phyloP scores from a whole-genome alignment of 1,140 invertebrate species.

The Nomia melanderi region DNA sequence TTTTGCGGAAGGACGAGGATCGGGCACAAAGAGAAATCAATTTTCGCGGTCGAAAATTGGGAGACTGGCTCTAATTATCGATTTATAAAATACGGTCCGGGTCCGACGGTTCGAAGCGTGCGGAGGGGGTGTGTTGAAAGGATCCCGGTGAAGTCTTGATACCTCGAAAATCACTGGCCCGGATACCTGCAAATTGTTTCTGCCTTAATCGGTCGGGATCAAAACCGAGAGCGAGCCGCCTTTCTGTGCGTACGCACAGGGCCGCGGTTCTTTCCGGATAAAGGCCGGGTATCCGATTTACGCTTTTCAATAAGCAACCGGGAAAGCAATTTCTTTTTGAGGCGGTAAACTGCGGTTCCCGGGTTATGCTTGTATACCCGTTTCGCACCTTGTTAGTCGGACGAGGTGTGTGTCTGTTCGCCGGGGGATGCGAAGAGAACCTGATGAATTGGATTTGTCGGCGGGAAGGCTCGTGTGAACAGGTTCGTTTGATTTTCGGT shows the following conservation, averaged over 20 bases:
- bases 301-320: neutral
- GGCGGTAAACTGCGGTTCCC: no score
- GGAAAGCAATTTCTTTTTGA: neutral
- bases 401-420: no score
- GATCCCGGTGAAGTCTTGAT: conserved; percentile 5
- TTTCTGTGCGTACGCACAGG: no score
- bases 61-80: conserved; percentile 72
- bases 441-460: no score
- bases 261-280: no score
- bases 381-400: no score
- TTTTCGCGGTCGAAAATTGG: conserved; percentile 60
- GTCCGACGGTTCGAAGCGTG: no score
- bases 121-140: no score
- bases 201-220: conserved; percentile 30
- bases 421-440: no score
- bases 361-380: no score
- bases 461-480: no score
- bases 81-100: conserved; percentile 73
- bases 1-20: neutral
- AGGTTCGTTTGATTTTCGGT: no score
- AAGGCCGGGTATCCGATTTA: neutral
- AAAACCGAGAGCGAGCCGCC: neutral
- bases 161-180: conserved; percentile 3
- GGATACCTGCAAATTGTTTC: conserved; percentile 40
- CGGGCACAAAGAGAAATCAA: conserved; percentile 68